phyloP scores from a whole-genome alignment of 1,140 invertebrate species.

The Diorhabda elongata region DNA sequence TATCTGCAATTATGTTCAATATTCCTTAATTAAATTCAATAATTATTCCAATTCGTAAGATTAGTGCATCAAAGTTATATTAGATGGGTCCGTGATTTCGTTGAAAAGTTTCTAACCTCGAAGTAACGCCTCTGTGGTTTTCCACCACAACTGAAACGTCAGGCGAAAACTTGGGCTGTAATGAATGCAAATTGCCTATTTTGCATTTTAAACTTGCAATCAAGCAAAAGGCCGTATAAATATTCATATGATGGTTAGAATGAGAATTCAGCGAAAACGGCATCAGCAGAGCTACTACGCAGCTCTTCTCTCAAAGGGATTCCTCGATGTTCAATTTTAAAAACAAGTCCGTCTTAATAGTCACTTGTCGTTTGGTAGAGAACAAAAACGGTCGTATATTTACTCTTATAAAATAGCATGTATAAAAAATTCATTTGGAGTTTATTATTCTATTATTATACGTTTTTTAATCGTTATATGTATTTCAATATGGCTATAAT shows the following conservation, averaged over 20 bases:
- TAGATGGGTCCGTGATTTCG: neutral
- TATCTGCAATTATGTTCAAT: too few relatives aligned
- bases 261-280: conserved; percentile 4
- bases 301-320: neutral
- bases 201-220: conserved; percentile 48
- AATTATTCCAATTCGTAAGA: too few relatives aligned
- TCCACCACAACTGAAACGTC: conserved; percentile 8
- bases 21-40: too few relatives aligned
- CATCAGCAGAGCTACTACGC: neutral
- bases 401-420: neutral
- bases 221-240: conserved; percentile 42
- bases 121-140: neutral
- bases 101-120: neutral
- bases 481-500: too few relatives aligned
- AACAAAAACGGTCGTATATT: neutral
- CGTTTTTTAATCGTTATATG: too few relatives aligned
- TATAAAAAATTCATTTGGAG: neutral
- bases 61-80: too few relatives aligned
- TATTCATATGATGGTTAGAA: conserved; percentile 36
- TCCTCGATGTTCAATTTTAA: conserved; percentile 1
- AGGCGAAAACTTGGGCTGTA: conserved; percentile 33
- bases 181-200: conserved; percentile 46
- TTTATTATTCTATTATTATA: too few relatives aligned
- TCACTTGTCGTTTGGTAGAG: neutral
- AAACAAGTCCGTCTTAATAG: neutral